Base-by-base conservation (phyloP, 2,888 invertebrate genomes). In the Callyntrura sp. region DNA sequence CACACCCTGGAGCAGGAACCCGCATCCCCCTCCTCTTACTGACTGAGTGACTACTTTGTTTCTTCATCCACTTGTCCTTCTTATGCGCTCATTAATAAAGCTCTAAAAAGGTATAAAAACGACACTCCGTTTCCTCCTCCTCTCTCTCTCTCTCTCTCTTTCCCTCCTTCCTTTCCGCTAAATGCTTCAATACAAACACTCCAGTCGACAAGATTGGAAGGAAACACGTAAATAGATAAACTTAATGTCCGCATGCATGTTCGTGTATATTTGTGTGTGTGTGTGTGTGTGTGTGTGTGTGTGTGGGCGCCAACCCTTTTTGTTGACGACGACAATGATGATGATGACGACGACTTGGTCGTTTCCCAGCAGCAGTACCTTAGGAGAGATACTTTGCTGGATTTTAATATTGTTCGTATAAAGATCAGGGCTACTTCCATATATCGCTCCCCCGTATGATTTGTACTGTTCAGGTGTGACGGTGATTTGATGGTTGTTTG, bases 41-140 rank as follows among this genome's bases (percentile, higher is more conserved):
- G 1, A 35, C 35, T 35, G 35, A 35, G 35, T 35, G 35, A 35
- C 3, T 35, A n/a, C 43, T 70, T 17, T 51, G 43, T 51, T 20
- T 51, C 48, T 76, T 76, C 51, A 76, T 76, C 51, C 51, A 23
- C 51, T 51, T 76, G 51, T 43, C 25, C 17, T 51, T 20, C 51
- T 76, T 25, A 11, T 76, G 51, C 17, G 28, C 51, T 76, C 51
- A 76, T 76, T 76, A 76, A 76, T 76, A 76, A 76, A 76, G 76
- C 51, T 76, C 25, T 28, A 76, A 76, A 76, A 25, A 20, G 11
- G 14, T 51, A 14, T 14, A 76, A 48, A 20, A 51, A 51, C 20
- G 76, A 23, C 76, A 76, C n/a, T 12, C 25, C 3, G 23, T 45
- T 73, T 45, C 35, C 73, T 73, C 23, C 6, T n/a, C 43, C 11